phyloP scores from a whole-genome alignment of 2,113 vertebrate species.

The Gallinago undulata region DNA sequence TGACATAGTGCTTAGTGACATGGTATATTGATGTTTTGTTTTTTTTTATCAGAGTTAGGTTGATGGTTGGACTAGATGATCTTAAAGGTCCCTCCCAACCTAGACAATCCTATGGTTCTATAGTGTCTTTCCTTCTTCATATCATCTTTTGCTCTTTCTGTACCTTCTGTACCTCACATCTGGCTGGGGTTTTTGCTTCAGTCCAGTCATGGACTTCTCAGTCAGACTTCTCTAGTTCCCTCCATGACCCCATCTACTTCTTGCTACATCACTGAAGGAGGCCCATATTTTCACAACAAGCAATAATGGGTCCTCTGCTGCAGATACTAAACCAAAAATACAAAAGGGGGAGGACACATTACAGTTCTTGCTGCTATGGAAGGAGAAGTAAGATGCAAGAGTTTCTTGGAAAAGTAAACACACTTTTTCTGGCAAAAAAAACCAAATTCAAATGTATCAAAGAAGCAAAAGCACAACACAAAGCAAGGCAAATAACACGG shows the following conservation, averaged over 20 bases:
- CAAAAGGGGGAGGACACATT: background rate
- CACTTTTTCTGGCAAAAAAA: background rate
- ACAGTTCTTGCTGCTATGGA: background rate
- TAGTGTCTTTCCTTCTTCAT: background rate
- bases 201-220: background rate
- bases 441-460: background rate
- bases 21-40: too few relatives aligned
- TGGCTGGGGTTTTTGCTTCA: fast-evolving
- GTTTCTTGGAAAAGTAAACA: background rate
- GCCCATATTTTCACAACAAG: background rate
- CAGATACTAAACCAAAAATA: background rate
- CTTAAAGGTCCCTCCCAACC: too few relatives aligned
- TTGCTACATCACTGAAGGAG: background rate
- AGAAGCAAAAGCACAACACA: background rate
- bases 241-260: background rate
- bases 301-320: background rate
- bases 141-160: background rate
- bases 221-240: background rate
- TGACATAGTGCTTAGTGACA: too few relatives aligned
- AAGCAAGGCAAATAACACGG: background rate
- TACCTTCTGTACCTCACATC: background rate
- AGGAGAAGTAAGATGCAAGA: background rate
- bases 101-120: too few relatives aligned
- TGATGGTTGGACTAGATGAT: too few relatives aligned
- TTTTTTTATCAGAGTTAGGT: too few relatives aligned